These are phyloP conservation scores for Buphagus erythrorhynchus DNA, from an alignment of 2,797 vertebrate species.

Conservation along the genomic window DNA sequence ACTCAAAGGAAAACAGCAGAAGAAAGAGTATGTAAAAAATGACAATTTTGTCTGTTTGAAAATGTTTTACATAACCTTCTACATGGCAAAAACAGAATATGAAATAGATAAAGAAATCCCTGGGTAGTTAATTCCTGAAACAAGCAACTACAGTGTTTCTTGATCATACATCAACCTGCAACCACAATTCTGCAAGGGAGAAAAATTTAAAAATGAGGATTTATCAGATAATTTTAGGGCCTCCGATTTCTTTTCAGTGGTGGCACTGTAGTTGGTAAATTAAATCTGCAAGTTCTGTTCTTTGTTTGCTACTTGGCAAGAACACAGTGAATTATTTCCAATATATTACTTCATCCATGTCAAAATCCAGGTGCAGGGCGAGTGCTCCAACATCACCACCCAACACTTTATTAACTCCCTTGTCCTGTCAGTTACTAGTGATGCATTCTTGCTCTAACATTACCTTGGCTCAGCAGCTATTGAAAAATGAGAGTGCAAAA, in stretches of 20 bases:
- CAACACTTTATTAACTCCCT: neutral
- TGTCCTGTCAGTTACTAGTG: neutral
- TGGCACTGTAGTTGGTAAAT: neutral
- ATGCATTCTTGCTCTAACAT: neutral
- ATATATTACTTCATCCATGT: neutral
- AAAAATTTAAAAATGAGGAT: neutral
- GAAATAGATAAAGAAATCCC: neutral
- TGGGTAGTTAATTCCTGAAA: slow-evolving; percentile 37
- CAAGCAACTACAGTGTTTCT: neutral
- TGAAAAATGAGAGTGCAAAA: neutral
- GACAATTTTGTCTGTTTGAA: neutral
- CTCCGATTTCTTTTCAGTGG: neutral
- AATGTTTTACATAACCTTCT: neutral
- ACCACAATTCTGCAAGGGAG: neutral
- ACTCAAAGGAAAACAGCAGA: neutral
- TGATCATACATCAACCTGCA: slow-evolving; percentile 33
- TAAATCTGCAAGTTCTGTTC: neutral
- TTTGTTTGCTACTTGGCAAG: neutral
- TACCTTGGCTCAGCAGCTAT: neutral
- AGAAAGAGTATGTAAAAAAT: neutral
- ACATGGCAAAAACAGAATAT: neutral
- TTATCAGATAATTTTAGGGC: neutral
- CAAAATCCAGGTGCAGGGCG: neutral
- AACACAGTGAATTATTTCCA: neutral
- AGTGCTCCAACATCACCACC: neutral